Conservation (phyloP, 1,140 invertebrate species). For the Lutraria rhynchaena region DNA sequence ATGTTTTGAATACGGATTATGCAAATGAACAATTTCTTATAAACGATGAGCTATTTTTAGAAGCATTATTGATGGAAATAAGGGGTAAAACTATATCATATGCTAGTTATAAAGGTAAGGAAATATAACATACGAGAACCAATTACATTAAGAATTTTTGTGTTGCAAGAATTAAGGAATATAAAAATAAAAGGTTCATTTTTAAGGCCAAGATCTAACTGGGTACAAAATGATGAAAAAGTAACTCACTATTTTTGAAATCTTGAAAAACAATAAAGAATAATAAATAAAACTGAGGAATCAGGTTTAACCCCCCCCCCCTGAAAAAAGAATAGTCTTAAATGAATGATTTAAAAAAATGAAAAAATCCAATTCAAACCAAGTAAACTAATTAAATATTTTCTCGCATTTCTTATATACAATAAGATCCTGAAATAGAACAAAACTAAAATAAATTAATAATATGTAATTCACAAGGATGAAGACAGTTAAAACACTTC, state of each 20-base stretch:
- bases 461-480: too few species aligned
- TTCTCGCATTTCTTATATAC: too few species aligned
- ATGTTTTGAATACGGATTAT: neutral
- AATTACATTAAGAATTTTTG: slow-evolving; percentile 3
- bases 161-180: slow-evolving; percentile 10
- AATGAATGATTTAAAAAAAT: too few species aligned
- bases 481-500: too few species aligned
- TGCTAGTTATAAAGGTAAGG: slow-evolving; percentile 2
- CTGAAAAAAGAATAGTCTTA: too few species aligned
- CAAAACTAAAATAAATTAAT: too few species aligned
- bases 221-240: slow-evolving; percentile 40
- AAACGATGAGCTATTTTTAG: slow-evolving; percentile 25
- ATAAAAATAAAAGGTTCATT: neutral
- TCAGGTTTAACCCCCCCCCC: too few species aligned
- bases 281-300: too few species aligned
- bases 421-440: too few species aligned
- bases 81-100: slow-evolving; percentile 25
- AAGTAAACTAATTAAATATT: too few species aligned
- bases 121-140: neutral
- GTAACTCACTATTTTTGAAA: slow-evolving; percentile 43
- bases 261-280: slow-evolving; percentile 50
- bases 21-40: neutral
- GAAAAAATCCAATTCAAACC: too few species aligned
- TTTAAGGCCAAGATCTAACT: slow-evolving; percentile 30
- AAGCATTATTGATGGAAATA: slow-evolving; percentile 19